Evolutionary conservation across 2,888 invertebrate species (phyloP).

Genomic region (Melinopterus prodromus): DNA sequence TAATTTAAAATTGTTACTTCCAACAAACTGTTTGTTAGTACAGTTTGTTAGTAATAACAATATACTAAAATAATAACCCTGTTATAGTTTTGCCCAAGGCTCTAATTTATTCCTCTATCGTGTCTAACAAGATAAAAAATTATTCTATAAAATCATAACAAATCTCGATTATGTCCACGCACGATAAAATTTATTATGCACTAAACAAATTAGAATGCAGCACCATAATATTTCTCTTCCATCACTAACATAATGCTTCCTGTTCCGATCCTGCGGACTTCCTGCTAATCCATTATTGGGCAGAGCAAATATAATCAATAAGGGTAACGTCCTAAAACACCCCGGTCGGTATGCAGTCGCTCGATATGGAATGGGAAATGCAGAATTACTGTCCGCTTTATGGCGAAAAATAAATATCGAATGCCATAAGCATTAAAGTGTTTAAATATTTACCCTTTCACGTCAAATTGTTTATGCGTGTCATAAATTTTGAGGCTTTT

Average conservation of each 20-base stretch:
- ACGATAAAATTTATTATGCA: not conserved
- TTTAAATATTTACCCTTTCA: slow-evolving; percentile 4
- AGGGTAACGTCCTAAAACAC: slow-evolving; percentile 4
- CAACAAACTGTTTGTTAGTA: too few species aligned
- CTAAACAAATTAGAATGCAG: not conserved
- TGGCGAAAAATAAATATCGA: not conserved
- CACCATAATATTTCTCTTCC: not conserved
- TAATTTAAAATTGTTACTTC: too few species aligned
- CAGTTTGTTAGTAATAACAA: too few species aligned
- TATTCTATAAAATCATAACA: too few species aligned
- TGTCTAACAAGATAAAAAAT: too few species aligned
- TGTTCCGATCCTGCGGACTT: slow-evolving; percentile 6
- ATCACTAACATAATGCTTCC: not conserved
- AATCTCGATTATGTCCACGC: too few species aligned
- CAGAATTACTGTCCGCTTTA: not conserved
- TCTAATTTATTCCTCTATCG: too few species aligned
- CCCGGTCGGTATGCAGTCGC: not conserved
- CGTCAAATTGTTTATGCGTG: slow-evolving; percentile 4
- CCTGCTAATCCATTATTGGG: slow-evolving; percentile 25
- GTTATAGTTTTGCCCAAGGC: too few species aligned
- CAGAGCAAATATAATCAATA: not conserved
- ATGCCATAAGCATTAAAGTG: not conserved
- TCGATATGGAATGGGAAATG: not conserved
- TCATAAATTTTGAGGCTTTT: not conserved
- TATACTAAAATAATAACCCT: too few species aligned